Evolutionary conservation across 2,113 vertebrate species (phyloP).

Genomic region (Podocnemis expansa): DNA sequence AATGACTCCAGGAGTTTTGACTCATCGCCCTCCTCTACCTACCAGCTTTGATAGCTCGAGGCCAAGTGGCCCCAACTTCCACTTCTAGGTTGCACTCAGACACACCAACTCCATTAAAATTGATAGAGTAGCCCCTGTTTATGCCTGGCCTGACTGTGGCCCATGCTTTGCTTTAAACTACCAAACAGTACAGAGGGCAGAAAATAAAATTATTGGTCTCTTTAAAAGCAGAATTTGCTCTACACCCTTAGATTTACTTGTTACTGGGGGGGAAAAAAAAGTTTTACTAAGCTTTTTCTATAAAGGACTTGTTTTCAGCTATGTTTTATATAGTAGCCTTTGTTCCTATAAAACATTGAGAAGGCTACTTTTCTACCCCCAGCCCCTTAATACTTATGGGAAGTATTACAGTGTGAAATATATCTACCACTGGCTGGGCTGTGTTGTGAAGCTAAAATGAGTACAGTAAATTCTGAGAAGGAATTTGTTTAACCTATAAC

Average conservation of each 20-base stretch:
- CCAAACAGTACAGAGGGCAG: not conserved
- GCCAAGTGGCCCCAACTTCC: not conserved
- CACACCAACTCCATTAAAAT: not conserved
- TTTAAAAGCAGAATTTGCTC: conserved; percentile 39
- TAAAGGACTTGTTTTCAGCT: conserved; percentile 63
- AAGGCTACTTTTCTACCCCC: conserved; percentile 37
- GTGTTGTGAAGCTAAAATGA: conserved; percentile 70
- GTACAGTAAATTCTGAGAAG: conserved; percentile 72
- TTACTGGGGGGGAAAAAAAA: conserved; percentile 52
- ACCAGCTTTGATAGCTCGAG: not conserved
- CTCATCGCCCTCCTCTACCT: not conserved
- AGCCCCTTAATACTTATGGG: conserved; percentile 48
- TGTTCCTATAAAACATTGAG: conserved; percentile 67
- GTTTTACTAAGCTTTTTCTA: conserved; percentile 66
- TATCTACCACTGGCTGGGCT: conserved; percentile 53
- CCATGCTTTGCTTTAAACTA: not conserved
- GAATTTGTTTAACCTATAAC: conserved; percentile 78
- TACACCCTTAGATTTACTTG: conserved; percentile 37
- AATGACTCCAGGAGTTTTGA: not conserved
- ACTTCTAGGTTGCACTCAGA: rapidly evolving
- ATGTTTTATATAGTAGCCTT: conserved; percentile 61
- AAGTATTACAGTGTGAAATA: conserved; percentile 74
- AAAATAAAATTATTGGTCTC: not conserved
- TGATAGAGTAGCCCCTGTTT: conserved; percentile 39
- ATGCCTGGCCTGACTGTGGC: not conserved